Evolutionary conservation across 2,888 invertebrate genomes (phyloP).

Genomic region (Troilus luridus): DNA sequence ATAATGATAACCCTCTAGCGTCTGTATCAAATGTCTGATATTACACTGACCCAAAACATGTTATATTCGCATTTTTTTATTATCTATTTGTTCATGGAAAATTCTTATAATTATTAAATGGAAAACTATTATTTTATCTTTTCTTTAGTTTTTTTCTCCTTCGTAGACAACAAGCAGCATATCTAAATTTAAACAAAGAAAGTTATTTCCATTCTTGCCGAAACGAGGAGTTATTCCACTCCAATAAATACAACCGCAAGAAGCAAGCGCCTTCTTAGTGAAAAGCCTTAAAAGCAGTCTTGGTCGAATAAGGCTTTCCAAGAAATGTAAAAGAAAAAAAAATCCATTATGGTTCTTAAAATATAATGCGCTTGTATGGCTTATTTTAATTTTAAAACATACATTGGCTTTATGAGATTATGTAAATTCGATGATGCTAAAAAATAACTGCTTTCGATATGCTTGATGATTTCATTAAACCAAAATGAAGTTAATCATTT

Average conservation of each 20-base stretch:
- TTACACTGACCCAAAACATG: neutral
- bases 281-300: neutral
- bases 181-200: neutral
- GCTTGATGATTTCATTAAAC: no score
- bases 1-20: neutral
- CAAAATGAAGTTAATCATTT: no score
- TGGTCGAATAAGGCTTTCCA: neutral
- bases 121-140: neutral
- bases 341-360: neutral
- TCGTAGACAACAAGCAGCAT: neutral
- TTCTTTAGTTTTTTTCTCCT: neutral
- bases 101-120: neutral
- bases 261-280: no score
- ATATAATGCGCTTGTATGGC: neutral
- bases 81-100: neutral
- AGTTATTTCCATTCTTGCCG: neutral
- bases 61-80: neutral
- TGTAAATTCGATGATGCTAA: no score
- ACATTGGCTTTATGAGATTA: no score
- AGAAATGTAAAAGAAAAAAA: neutral
- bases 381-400: no score
- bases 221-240: neutral
- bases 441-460: no score
- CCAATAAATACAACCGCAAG: conserved; percentile 15
- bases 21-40: neutral